A percentile compares a stretch with the other conserved stretches of the same genome.
phyloP scores from a whole-genome alignment of 1,140 invertebrate genomes.

The Aphaenogaster ashmeadi region DNA sequence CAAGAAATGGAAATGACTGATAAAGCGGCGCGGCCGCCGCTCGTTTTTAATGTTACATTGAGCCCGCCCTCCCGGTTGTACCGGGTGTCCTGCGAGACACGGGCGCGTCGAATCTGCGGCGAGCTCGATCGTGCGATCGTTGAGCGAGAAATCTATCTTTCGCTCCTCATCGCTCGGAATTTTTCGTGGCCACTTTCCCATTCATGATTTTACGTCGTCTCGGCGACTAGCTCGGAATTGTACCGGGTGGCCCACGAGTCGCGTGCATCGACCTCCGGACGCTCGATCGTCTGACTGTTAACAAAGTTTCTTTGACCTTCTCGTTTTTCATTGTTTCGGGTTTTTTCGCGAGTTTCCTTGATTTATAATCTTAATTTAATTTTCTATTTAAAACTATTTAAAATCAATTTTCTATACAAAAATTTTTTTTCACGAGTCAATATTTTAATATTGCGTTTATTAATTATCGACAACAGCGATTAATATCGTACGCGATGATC shows the following conservation, averaged over 20 bases:
- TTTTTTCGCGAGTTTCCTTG: neutral
- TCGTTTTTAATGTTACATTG: slow-evolving; percentile 76
- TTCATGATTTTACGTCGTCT: slow-evolving; percentile 3
- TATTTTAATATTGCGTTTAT: neutral
- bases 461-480: neutral
- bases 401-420: too few species aligned
- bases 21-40: slow-evolving; percentile 78
- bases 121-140: neutral
- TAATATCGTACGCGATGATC: neutral
- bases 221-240: too few species aligned
- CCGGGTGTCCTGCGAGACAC: slow-evolving; percentile 48
- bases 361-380: neutral
- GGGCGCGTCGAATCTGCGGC: neutral
- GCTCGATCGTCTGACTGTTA: neutral
- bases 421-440: too few species aligned
- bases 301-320: too few species aligned
- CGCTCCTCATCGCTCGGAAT: neutral
- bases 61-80: slow-evolving; percentile 66
- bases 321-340: neutral
- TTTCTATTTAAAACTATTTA: too few species aligned
- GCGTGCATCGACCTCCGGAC: neutral
- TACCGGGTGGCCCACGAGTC: neutral
- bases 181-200: neutral
- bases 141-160: neutral
- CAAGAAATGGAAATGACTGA: slow-evolving; percentile 88